phyloP scores from a whole-genome alignment of 2,888 invertebrate genomes.

The Margaritifera margaritifera region DNA sequence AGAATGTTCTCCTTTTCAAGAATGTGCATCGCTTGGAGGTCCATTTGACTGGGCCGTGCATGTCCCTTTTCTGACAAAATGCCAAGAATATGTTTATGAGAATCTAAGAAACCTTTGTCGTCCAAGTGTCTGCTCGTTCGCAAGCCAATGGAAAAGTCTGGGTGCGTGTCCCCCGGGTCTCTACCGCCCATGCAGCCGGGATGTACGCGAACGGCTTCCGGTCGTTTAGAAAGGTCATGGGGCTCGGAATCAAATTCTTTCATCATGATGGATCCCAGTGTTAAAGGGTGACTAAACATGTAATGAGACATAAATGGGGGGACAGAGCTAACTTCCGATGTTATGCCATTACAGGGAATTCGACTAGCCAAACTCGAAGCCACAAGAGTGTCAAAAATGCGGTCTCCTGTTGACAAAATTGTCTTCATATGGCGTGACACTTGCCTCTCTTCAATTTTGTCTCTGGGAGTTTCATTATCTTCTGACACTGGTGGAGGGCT shows the following conservation, averaged over 20 bases:
- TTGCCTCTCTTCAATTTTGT: background rate
- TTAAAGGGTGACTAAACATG: slow-evolving; percentile 8
- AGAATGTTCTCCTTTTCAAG: slow-evolving; percentile 38
- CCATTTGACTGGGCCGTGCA: slow-evolving; percentile 4
- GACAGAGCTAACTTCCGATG: slow-evolving; percentile 2
- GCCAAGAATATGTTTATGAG: slow-evolving; percentile 30
- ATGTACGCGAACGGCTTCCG: slow-evolving; percentile 2
- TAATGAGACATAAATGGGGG: slow-evolving; percentile 5
- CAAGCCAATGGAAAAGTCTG: no score
- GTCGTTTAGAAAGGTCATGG: slow-evolving; percentile 33
- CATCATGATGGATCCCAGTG: slow-evolving; percentile 8
- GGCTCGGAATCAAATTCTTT: slow-evolving; percentile 31
- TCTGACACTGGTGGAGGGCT: slow-evolving; percentile 1
- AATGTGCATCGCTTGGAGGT: slow-evolving; percentile 13
- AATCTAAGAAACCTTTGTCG: slow-evolving; percentile 30
- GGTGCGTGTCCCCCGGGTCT: no score
- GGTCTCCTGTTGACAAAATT: slow-evolving; percentile 7
- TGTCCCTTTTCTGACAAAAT: slow-evolving; percentile 23
- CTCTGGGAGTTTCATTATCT: background rate
- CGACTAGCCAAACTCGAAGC: slow-evolving; percentile 37
- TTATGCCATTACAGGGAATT: slow-evolving; percentile 19
- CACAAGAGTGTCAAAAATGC: slow-evolving; percentile 34
- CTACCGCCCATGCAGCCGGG: no score
- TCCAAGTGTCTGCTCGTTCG: no score
- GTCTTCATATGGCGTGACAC: no score